Evolutionary conservation across 2,888 invertebrate genomes (phyloP), one percentile per base, ranked within the genome.

Genomic region (Lomographa bimaculata): DNA sequence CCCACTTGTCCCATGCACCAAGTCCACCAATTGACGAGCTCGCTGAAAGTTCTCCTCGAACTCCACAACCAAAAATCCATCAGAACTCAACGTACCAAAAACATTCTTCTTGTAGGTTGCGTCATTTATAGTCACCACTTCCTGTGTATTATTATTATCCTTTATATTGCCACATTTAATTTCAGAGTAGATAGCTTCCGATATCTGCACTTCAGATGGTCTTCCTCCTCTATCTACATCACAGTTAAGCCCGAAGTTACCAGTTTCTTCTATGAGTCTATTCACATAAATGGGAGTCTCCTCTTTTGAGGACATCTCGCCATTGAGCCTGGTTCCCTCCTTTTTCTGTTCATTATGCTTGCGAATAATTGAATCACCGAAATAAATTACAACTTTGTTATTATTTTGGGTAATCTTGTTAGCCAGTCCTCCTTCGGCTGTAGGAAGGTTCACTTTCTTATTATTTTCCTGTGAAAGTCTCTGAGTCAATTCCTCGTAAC

Each of bases 371-470:
- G 93, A 92, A 64, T 94, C 94, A 16, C 93, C 94, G 53, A 93
- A 94, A 69, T 93, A 94, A 57, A 94, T 93, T 27, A 94, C 92
- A n/a, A 93, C 93, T 80, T 92, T 93, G 64, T 94, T 93, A 52
- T 87, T 84, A 51, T 80, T 80, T 64, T 89, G 79, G 32, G 86
- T 90, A 37, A 86, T 84, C 64, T 87, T 87, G 45, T 87, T 86
- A 3, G 86, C 74, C 10, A 87, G 55, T 5, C 77, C 79, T 16
- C 69, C 65, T 46, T 82, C 80, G 6, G 59, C 48, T 4, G 68
- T 55, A 5, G 73, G 74, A 27, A 63, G 53, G 61, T 67, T 89
- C 39, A 54, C 71, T 73, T 71, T 91, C 69, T 76, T 91, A 54
- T 60, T 89, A 60, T 72, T 91, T 66, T 83, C 91, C 71, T 77